Conservation (phyloP, 2,113 vertebrate genomes). For the Tupaia tana region DNA sequence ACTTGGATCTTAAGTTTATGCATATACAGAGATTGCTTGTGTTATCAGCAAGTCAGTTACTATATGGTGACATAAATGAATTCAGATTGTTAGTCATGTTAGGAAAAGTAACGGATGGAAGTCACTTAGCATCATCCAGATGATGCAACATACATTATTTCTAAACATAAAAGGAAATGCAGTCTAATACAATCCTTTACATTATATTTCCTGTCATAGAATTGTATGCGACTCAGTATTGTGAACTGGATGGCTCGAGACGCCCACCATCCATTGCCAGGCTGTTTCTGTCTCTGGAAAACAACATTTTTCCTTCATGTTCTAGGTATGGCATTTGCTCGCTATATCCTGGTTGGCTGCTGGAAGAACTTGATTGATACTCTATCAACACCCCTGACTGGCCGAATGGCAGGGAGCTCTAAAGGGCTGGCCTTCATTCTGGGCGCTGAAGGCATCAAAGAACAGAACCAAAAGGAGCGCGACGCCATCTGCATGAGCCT, state of each 20-base stretch:
- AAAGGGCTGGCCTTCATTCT: constrained; percentile 95
- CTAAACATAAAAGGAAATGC: not conserved
- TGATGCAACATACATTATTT: not conserved
- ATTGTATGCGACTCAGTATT: not conserved
- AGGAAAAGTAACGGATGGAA: not conserved
- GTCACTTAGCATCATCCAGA: not conserved
- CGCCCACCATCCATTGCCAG: not conserved
- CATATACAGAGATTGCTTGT: not conserved
- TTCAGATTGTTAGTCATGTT: not conserved
- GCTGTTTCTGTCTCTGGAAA: not conserved
- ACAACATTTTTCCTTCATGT: not conserved
- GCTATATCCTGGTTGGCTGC: constrained; percentile 95
- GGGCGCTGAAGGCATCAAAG: constrained; percentile 94
- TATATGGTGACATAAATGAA: not conserved
- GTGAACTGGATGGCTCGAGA: not conserved
- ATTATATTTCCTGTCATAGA: not conserved
- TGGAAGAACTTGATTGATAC: constrained; percentile 99
- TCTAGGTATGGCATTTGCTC: constrained; percentile 94
- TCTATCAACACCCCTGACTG: constrained; percentile 94
- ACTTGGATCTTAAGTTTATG: not conserved
- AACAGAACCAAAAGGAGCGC: constrained; percentile 95
- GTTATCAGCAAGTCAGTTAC: not conserved
- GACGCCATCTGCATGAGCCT: constrained; percentile 97
- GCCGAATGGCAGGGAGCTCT: constrained; percentile 96
- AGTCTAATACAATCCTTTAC: not conserved